These are phyloP conservation scores for Galago senegalensis DNA, from an alignment of 2,797 vertebrate species.

Conservation along the genomic window DNA sequence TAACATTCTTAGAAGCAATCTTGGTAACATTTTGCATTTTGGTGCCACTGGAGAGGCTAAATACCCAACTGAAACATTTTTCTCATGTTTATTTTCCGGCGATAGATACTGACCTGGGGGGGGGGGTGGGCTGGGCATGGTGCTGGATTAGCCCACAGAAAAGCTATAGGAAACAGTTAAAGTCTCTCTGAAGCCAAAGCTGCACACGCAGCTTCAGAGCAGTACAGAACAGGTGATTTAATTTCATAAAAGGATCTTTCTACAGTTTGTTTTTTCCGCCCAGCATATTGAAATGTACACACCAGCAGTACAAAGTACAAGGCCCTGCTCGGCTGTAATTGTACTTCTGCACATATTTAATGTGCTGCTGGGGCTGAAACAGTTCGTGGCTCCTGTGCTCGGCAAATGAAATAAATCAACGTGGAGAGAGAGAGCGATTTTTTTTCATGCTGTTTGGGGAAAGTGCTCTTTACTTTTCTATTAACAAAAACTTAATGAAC, in stretches of 20 bases:
- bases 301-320: conserved; percentile 77
- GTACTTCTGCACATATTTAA: conserved; percentile 78
- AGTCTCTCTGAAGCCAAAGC: conserved; percentile 57
- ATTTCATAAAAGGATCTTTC: conserved; percentile 79
- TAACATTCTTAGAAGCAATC: not conserved
- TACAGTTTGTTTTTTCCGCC: conserved; percentile 64
- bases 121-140: not conserved
- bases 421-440: conserved; percentile 60
- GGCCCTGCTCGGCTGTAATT: conserved; percentile 65
- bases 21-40: not conserved
- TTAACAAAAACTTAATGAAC: conserved; percentile 79
- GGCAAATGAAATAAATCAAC: conserved; percentile 81
- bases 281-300: conserved; percentile 81
- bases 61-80: not conserved
- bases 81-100: conserved; percentile 35
- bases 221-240: conserved; percentile 75
- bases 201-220: conserved; percentile 9
- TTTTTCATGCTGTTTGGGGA: conserved; percentile 61
- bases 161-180: not conserved
- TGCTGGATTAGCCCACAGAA: not conserved
- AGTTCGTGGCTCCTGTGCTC: conserved; percentile 75
- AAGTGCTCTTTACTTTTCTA: conserved; percentile 76
- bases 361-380: conserved; percentile 68
- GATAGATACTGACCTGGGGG: not conserved
- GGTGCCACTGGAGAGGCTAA: not conserved